Conservation (phyloP, 2,113 vertebrate genomes). For the Pavo muticus region DNA sequence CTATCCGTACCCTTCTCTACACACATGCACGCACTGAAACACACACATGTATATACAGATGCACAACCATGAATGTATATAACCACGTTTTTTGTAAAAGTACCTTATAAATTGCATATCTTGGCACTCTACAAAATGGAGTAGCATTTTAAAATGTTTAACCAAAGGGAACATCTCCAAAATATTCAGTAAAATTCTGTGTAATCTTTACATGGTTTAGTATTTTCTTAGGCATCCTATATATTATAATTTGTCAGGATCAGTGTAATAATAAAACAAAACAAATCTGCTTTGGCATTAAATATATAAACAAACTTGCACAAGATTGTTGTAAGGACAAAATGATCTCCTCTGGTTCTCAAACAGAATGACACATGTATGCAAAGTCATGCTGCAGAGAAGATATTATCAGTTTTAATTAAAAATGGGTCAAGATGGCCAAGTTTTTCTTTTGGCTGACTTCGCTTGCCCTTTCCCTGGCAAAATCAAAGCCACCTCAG, state of each 20-base stretch:
- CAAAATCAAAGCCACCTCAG: background rate
- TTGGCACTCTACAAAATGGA: background rate
- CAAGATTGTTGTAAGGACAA: background rate
- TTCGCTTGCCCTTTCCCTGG: background rate
- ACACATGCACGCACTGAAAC: background rate
- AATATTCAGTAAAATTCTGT: background rate
- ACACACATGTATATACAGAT: background rate
- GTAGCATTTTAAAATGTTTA: background rate
- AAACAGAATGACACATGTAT: background rate
- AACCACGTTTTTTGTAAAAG: background rate
- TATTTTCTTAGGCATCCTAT: background rate
- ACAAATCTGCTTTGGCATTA: background rate
- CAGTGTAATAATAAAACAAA: background rate
- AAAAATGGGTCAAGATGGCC: background rate
- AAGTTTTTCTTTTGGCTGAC: background rate
- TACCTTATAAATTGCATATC: background rate
- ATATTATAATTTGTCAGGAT: background rate
- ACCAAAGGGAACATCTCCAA: background rate
- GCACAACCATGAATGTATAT: background rate
- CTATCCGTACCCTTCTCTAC: background rate
- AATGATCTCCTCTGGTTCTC: background rate
- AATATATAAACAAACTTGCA: background rate
- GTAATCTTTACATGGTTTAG: background rate
- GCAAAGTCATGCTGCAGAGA: conserved; percentile 9
- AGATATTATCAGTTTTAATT: conserved; percentile 40